phyloP scores from a whole-genome alignment of 2,797 vertebrate genomes.

The Micromesistius poutassou region DNA sequence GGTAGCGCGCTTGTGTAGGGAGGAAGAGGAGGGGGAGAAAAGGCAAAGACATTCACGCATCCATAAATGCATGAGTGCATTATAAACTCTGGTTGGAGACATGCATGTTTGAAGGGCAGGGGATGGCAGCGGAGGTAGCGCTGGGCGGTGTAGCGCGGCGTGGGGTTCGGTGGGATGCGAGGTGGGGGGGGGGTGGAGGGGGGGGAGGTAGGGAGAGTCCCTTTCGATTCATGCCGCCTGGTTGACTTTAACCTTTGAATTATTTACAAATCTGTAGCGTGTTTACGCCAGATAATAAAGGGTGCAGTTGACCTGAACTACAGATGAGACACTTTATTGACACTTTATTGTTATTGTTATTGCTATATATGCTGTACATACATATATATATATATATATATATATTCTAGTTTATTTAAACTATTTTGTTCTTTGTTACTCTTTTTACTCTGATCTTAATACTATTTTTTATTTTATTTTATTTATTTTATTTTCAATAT shows the following conservation, averaged over 20 bases:
- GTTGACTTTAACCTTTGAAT: conserved; percentile 51
- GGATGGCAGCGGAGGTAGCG: conserved; percentile 30
- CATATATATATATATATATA: no score
- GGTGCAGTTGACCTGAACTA: conserved; percentile 27
- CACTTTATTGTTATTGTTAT: no score
- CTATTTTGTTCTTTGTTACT: no score
- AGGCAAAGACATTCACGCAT: conserved; percentile 57
- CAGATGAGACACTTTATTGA: no score
- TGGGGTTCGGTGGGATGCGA: no score
- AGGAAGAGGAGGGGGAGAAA: background rate
- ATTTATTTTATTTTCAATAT: no score
- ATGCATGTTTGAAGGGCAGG: conserved; percentile 56
- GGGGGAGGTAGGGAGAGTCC: conserved; percentile 20
- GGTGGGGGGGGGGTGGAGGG: background rate
- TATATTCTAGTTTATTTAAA: no score
- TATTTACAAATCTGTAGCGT: conserved; percentile 51
- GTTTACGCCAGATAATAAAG: conserved; percentile 38
- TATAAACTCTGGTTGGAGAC: conserved; percentile 40
- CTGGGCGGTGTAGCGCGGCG: background rate
- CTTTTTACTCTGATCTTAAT: no score
- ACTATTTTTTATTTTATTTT: no score
- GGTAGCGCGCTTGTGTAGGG: background rate
- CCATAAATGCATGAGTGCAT: conserved; percentile 59
- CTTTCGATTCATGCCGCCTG: conserved; percentile 29
- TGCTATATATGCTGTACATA: no score